A percentile compares a stretch with the other conserved stretches of the same genome.
Evolutionary conservation across 2,113 vertebrate species (phyloP).

Genomic region (Halcyon senegalensis): DNA sequence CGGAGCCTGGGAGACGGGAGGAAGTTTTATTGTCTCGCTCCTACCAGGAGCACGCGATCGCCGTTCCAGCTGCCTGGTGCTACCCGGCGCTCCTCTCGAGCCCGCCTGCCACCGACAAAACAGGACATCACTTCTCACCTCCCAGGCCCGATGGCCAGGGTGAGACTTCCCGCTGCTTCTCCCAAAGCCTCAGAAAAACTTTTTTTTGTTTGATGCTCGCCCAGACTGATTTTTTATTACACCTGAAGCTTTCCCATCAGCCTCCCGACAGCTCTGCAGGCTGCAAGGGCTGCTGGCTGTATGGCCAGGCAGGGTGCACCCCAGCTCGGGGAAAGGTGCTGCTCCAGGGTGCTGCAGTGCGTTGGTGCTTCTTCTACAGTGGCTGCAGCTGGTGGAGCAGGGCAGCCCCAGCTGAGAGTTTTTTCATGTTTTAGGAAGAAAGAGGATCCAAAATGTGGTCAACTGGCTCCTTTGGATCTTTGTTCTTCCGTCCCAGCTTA

Average conservation of each 20-base stretch:
- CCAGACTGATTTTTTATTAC: background rate
- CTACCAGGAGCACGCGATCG: background rate
- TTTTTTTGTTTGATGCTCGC: accelerated
- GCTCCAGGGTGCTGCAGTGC: background rate
- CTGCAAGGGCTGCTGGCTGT: background rate
- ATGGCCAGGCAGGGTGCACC: background rate
- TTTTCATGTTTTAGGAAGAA: background rate
- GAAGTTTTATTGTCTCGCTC: conserved; percentile 31
- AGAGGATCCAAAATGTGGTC: background rate
- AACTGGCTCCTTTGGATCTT: background rate
- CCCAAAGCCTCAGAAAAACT: background rate
- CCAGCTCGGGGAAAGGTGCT: background rate
- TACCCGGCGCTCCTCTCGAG: background rate
- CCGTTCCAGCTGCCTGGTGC: conserved; percentile 22
- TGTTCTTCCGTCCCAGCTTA: background rate
- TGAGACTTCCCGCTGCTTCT: background rate
- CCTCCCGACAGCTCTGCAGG: background rate
- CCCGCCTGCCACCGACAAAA: background rate
- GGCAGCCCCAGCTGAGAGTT: background rate
- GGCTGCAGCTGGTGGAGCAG: background rate
- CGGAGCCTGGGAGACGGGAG: background rate
- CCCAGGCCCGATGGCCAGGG: accelerated
- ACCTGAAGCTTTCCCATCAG: background rate
- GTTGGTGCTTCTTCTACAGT: background rate
- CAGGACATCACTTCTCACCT: conserved; percentile 14